Conservation (phyloP, 2,888 invertebrate species). For the Trichogramma dendrolimi region DNA sequence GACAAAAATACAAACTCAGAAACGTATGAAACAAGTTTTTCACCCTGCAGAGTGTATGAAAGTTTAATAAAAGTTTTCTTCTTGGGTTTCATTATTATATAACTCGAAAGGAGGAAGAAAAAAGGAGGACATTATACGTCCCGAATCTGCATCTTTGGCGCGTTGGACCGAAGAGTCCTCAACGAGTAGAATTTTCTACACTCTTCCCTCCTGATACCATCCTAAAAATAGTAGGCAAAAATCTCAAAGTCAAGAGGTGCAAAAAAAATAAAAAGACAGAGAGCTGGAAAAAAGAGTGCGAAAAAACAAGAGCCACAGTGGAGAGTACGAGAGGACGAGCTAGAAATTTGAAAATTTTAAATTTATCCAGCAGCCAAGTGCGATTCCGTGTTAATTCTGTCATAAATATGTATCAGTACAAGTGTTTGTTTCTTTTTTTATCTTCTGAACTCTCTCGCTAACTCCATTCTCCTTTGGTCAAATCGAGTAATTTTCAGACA, state of each 20-base stretch:
- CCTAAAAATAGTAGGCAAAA: slow-evolving; percentile 6
- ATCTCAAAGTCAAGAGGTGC: neutral
- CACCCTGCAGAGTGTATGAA: neutral
- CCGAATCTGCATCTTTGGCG: slow-evolving; percentile 9
- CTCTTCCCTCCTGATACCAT: neutral
- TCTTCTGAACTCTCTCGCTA: neutral
- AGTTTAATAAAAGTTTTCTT: slow-evolving; percentile 14
- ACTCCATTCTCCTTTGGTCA: neutral
- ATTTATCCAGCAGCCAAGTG: slow-evolving; percentile 18
- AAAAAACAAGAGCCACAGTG: neutral
- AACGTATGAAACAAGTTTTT: slow-evolving; percentile 8
- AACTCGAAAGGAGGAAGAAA: slow-evolving; percentile 2
- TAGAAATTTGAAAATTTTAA: slow-evolving; percentile 18
- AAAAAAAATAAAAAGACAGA: neutral
- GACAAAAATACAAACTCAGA: neutral
- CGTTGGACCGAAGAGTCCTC: slow-evolving; percentile 13
- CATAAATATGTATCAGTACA: slow-evolving; percentile 26
- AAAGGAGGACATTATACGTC: slow-evolving; percentile 6
- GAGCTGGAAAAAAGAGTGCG: neutral
- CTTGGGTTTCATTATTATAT: slow-evolving; percentile 8
- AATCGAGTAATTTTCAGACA: too few species aligned
- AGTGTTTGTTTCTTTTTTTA: slow-evolving; percentile 14
- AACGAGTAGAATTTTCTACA: slow-evolving; percentile 11
- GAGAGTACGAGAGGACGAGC: neutral
- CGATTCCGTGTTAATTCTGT: slow-evolving; percentile 22